Conservation (phyloP, 2,113 vertebrate species). For the Sarotherodon lohbergeri region DNA sequence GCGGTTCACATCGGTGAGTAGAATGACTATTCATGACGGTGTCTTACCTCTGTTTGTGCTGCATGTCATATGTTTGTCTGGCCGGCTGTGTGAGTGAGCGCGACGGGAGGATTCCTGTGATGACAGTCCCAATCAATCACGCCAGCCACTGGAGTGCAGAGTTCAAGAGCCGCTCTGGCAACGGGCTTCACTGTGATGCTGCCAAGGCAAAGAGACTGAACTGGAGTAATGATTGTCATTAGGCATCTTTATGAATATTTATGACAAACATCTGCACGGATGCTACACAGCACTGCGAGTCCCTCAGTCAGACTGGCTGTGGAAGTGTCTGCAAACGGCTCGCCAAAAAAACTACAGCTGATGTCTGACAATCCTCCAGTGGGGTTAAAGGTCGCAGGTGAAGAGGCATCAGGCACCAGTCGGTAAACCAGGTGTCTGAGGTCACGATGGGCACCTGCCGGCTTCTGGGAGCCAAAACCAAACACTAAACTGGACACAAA, state of each 20-base stretch:
- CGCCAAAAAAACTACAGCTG: not conserved
- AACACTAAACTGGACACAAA: not conserved
- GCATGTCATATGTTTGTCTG: slow-evolving; percentile 34
- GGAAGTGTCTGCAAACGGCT: not conserved
- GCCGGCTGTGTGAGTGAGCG: not conserved
- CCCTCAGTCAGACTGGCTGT: not conserved
- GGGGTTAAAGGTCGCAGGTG: slow-evolving; percentile 22
- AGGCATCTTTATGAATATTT: slow-evolving; percentile 64
- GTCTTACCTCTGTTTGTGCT: slow-evolving; percentile 30
- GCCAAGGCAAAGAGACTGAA: slow-evolving; percentile 47
- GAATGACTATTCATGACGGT: slow-evolving; percentile 9
- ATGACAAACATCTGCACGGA: slow-evolving; percentile 60
- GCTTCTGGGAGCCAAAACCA: not conserved
- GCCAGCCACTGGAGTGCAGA: slow-evolving; percentile 51
- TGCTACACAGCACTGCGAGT: not conserved
- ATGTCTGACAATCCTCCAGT: not conserved
- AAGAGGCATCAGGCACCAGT: not conserved
- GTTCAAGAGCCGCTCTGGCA: slow-evolving; percentile 55
- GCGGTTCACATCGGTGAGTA: slow-evolving; percentile 5
- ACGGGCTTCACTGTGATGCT: slow-evolving; percentile 11
- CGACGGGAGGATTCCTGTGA: slow-evolving; percentile 27
- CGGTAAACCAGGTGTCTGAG: slow-evolving; percentile 30
- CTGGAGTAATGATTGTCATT: slow-evolving; percentile 63
- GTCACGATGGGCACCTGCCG: not conserved
- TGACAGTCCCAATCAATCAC: slow-evolving; percentile 67